Evolutionary conservation across 2,888 invertebrate species (phyloP).

Genomic region (Eupithecia inturbata): DNA sequence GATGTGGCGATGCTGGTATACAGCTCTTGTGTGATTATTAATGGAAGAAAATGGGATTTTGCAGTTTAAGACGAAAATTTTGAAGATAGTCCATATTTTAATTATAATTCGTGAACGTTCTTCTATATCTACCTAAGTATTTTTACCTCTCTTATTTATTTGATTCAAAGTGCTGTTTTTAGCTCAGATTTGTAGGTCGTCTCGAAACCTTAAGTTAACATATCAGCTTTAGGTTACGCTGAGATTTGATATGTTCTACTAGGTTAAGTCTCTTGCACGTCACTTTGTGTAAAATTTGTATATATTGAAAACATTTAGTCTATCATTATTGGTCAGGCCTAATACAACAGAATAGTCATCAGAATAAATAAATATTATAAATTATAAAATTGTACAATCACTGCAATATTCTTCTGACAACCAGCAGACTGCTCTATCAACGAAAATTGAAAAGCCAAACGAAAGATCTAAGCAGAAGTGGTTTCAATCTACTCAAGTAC

Average conservation of each 20-base stretch:
- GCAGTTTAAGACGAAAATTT: not conserved
- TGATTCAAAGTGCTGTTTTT: no score
- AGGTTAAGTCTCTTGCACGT: not conserved
- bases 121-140: not conserved
- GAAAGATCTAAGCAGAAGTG: constrained; percentile 1
- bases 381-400: no score
- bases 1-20: constrained; percentile 10
- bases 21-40: not conserved
- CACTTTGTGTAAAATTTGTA: not conserved
- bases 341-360: no score
- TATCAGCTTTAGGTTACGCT: not conserved
- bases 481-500: constrained; percentile 9
- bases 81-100: no score
- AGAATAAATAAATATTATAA: no score
- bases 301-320: no score
- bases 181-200: not conserved
- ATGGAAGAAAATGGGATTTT: not conserved
- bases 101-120: not conserved
- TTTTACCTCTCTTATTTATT: not conserved
- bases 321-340: no score
- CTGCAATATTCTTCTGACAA: not conserved
- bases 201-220: not conserved
- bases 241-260: not conserved
- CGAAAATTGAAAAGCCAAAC: constrained; percentile 1
- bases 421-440: not conserved